Base-by-base conservation (phyloP, 2,113 vertebrate species). In the Theristicus caerulescens region DNA sequence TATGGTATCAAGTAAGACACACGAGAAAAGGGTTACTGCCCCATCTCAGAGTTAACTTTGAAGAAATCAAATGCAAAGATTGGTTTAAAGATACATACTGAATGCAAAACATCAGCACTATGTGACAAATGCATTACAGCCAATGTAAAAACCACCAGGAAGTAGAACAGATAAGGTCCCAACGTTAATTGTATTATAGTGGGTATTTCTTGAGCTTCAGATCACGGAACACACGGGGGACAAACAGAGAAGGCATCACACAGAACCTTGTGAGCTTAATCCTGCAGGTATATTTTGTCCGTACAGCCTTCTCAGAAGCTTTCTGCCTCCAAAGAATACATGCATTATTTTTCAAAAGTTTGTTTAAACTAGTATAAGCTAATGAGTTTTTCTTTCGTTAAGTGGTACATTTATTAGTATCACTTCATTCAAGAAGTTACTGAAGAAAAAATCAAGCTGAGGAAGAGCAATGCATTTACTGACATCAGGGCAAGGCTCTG, bases 1-100 rank as follows among this genome's bases (percentile, higher is more conserved):
- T 2, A 25, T 0, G 0, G 21, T 3, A 54, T 7, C 58, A 51
- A 70, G 21, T 0, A 7, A 72, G 27, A 21, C 80, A 49, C 17
- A 16, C 0, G 1, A 77, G 36, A 29, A 46, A 42, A 72, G 16
- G 5, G 44, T 10, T 2, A 16, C 31, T 73, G 73, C 36, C 52
- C 66, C 73, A 69, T 9, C 64, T 52, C 58, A 66, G 74, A 78
- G 65, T 3, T 29, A 19, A 11, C 34, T 24, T 13, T 2, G 16
- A 62, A 74, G 61, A 73, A 87, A 73, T 27, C 1, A 82, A 59
- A 69, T 38, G 61, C 46, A 20, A 58, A 57, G 40, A 54, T 1
- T 36, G 27, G 11, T 72, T 76, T 15, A 20, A 47, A 61, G 74
- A 67, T 7, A 42, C 42, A 25, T 11, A 26, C 13, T 19, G 47